Evolutionary conservation across 1,140 invertebrate genomes (phyloP).

Genomic region (Drosophila sechellia): DNA sequence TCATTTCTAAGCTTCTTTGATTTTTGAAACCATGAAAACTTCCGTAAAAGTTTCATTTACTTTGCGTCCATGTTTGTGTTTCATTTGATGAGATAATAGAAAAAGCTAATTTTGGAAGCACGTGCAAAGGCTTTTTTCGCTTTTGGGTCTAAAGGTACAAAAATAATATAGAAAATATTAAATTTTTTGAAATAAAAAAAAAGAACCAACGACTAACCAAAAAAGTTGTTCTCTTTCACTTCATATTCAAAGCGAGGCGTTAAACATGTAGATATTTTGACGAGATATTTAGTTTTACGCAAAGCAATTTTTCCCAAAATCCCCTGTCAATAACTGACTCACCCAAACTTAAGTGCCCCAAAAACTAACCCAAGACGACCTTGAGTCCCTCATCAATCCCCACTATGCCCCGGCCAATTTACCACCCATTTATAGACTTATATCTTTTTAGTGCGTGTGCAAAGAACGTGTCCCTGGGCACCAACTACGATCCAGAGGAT

Average conservation of each 20-base stretch:
- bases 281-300: neutral
- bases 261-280: neutral
- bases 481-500: neutral
- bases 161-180: neutral
- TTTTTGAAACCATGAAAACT: neutral
- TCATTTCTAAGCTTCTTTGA: neutral
- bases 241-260: too few species aligned
- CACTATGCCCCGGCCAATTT: conserved; percentile 26
- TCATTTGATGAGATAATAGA: conserved; percentile 1
- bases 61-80: neutral
- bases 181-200: neutral
- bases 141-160: neutral
- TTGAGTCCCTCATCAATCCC: conserved; percentile 21
- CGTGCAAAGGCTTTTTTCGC: neutral
- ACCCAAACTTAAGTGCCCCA: neutral
- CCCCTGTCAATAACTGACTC: conserved; percentile 3
- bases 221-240: too few species aligned
- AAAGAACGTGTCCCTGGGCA: conserved; percentile 25
- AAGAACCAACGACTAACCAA: too few species aligned
- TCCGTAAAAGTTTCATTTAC: neutral
- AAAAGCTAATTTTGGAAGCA: neutral
- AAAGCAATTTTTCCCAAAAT: conserved; percentile 4
- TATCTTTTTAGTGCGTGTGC: conserved; percentile 13
- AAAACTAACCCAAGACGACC: conserved; percentile 10
- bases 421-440: conserved; percentile 15